These are phyloP conservation scores for Semicossyphus pulcher DNA, from an alignment of 2,113 vertebrate genomes.

Conservation along the genomic window DNA sequence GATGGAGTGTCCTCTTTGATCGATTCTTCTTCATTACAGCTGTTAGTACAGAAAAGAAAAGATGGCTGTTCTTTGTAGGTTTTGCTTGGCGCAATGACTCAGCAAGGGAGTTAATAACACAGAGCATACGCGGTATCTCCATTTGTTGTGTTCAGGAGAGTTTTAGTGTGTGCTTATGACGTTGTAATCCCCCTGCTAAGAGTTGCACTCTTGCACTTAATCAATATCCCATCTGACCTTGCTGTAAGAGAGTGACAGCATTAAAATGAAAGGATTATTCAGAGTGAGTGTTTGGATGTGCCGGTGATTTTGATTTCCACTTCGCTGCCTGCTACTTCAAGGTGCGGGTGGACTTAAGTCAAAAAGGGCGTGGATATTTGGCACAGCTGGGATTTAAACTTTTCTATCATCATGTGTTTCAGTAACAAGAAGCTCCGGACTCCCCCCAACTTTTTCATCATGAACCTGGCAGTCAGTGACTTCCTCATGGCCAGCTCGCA, in stretches of 20 bases:
- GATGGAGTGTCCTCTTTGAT: too few relatives aligned
- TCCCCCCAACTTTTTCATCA: constrained; percentile 89
- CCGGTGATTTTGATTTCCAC: background rate
- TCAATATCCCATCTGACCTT: background rate
- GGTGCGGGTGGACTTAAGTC: too few relatives aligned
- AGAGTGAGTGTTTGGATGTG: background rate
- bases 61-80: background rate
- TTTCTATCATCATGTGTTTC: constrained; percentile 47
- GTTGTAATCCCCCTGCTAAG: too few relatives aligned
- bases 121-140: too few relatives aligned
- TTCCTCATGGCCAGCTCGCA: constrained; percentile 95
- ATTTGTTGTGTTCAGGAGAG: too few relatives aligned
- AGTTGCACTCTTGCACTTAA: background rate
- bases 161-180: too few relatives aligned
- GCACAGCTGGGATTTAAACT: too few relatives aligned
- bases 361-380: too few relatives aligned
- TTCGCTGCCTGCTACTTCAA: background rate
- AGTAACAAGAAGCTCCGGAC: constrained; percentile 91
- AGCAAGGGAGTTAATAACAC: background rate
- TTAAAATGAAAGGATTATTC: background rate
- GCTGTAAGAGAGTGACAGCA: too few relatives aligned
- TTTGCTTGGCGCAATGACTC: background rate
- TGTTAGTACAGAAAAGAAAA: too few relatives aligned
- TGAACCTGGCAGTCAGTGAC: constrained; percentile 93
- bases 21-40: too few relatives aligned